Conservation (phyloP, 2,888 invertebrate genomes). For the Drosophila kanekoi region DNA sequence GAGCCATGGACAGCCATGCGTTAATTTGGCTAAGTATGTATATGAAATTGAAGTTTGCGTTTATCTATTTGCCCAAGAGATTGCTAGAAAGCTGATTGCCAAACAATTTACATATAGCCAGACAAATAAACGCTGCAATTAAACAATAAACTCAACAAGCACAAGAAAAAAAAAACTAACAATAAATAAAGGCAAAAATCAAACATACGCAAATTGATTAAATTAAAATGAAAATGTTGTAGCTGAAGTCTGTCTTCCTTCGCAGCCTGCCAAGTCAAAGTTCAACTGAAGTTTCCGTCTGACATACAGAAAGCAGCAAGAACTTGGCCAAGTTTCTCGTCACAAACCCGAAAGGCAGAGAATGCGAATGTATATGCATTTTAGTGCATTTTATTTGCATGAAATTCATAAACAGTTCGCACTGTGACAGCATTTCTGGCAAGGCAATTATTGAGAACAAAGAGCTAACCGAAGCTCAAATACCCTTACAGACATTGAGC, state of each 20-base stretch:
- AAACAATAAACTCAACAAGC: slow-evolving; percentile 21
- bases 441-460: slow-evolving; percentile 1
- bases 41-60: neutral
- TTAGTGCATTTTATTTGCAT: slow-evolving; percentile 33
- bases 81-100: slow-evolving; percentile 18
- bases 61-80: slow-evolving; percentile 6
- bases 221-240: slow-evolving; percentile 13
- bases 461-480: no score
- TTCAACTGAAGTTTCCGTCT: slow-evolving; percentile 34
- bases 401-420: slow-evolving; percentile 26
- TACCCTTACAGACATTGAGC: no score
- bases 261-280: slow-evolving; percentile 30
- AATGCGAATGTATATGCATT: neutral
- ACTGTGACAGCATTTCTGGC: slow-evolving; percentile 3
- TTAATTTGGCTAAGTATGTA: slow-evolving; percentile 33
- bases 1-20: slow-evolving; percentile 42
- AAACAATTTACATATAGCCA: neutral
- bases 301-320: slow-evolving; percentile 6
- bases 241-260: neutral
- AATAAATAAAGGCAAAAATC: slow-evolving; percentile 6
- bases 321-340: slow-evolving; percentile 22
- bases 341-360: slow-evolving; percentile 14
- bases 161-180: slow-evolving; percentile 7
- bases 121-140: no score
- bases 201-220: slow-evolving; percentile 8